Conservation (phyloP, 2,888 invertebrate genomes). For the Troides helena region DNA sequence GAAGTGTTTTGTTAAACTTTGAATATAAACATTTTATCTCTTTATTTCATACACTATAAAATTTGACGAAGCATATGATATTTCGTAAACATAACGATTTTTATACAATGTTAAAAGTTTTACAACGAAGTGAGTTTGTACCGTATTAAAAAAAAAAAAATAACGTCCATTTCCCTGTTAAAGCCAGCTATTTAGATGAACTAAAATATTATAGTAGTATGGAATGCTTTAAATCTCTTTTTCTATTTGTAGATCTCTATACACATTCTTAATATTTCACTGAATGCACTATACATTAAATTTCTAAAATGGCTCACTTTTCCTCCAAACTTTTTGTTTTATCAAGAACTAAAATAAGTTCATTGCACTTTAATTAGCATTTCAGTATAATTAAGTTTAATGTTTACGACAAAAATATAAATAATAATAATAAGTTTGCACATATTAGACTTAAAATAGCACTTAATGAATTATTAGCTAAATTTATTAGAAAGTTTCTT, state of each 20-base stretch:
- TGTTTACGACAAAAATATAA: constrained; percentile 49
- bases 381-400: constrained; percentile 55
- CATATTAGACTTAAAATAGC: constrained; percentile 45
- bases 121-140: constrained; percentile 13
- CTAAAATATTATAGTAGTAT: constrained; percentile 68
- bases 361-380: constrained; percentile 63
- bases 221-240: constrained; percentile 78
- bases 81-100: constrained; percentile 39
- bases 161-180: constrained; percentile 80
- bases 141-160: constrained; percentile 42
- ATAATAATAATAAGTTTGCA: constrained; percentile 31
- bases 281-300: constrained; percentile 75
- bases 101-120: background rate
- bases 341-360: constrained; percentile 52
- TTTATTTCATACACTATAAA: background rate
- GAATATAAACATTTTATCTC: background rate
- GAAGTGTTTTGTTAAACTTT: background rate
- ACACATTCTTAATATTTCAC: constrained; percentile 74
- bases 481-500: constrained; percentile 39
- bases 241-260: constrained; percentile 73
- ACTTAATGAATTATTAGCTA: constrained; percentile 50
- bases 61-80: background rate
- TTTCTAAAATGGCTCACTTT: constrained; percentile 81
- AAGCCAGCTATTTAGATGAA: constrained; percentile 75
- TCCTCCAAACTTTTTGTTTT: constrained; percentile 60